Conservation (phyloP, 2,797 vertebrate genomes). For the Dromococcyx pavoninus region DNA sequence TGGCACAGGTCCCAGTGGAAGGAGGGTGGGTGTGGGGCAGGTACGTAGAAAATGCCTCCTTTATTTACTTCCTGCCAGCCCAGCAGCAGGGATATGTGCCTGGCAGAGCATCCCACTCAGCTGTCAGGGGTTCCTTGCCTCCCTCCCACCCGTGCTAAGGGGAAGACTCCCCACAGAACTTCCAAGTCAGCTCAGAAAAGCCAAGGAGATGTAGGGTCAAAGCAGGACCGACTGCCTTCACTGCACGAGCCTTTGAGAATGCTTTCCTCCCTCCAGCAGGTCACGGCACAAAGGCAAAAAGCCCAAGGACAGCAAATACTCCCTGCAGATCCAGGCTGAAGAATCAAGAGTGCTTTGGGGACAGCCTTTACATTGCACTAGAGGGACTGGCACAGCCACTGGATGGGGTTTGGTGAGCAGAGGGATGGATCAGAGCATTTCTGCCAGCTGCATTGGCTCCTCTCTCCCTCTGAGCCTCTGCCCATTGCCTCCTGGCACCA, state of each 20-base stretch:
- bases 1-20: neutral
- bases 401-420: neutral
- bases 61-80: neutral
- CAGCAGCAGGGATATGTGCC: neutral
- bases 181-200: neutral
- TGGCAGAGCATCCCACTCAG: neutral
- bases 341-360: neutral
- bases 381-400: neutral
- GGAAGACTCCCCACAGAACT: neutral
- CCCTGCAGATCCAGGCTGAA: neutral
- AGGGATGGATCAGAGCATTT: neutral
- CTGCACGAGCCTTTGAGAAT: neutral
- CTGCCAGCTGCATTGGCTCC: neutral
- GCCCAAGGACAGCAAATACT: neutral
- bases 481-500: neutral
- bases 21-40: neutral
- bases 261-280: neutral
- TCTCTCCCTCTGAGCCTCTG: neutral
- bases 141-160: neutral
- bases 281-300: neutral
- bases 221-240: neutral
- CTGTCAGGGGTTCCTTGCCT: accelerated
- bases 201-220: neutral
- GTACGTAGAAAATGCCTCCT: neutral
- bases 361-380: neutral